These are phyloP conservation scores for Dysmachus trigonus DNA, from an alignment of 2,888 invertebrate genomes.

Conservation along the genomic window DNA sequence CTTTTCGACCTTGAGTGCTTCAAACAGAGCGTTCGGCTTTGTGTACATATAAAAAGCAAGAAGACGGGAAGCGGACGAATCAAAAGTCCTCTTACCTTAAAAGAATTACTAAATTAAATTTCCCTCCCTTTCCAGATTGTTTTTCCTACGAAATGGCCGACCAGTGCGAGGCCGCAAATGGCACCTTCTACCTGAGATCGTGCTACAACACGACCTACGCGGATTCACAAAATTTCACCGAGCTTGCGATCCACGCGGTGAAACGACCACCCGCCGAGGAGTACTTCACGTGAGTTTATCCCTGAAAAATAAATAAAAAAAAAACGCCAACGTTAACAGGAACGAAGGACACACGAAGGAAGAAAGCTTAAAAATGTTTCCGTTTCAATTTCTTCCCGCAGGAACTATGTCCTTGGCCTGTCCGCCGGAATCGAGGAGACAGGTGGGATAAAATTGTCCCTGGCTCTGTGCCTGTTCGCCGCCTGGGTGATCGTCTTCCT, in stretches of 20 bases:
- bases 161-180: constrained; percentile 69
- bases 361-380: neutral
- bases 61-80: neutral
- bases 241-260: constrained; percentile 68
- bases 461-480: constrained; percentile 77
- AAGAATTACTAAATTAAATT: neutral
- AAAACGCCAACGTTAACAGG: neutral
- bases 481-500: constrained; percentile 84
- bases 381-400: constrained; percentile 52
- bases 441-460: constrained; percentile 72
- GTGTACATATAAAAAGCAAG: neutral
- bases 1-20: neutral
- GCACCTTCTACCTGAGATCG: constrained; percentile 71
- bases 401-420: constrained; percentile 66
- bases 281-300: constrained; percentile 73
- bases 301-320: neutral
- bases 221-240: constrained; percentile 67
- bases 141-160: constrained; percentile 75
- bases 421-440: constrained; percentile 80
- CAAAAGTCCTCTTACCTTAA: neutral
- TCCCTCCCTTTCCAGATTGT: constrained; percentile 67
- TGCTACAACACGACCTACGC: constrained; percentile 71
- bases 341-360: neutral
- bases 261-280: constrained; percentile 76
- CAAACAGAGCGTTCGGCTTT: neutral